phyloP scores from a whole-genome alignment of 2,797 vertebrate genomes.

The Poeciliopsis paucimaculata region DNA sequence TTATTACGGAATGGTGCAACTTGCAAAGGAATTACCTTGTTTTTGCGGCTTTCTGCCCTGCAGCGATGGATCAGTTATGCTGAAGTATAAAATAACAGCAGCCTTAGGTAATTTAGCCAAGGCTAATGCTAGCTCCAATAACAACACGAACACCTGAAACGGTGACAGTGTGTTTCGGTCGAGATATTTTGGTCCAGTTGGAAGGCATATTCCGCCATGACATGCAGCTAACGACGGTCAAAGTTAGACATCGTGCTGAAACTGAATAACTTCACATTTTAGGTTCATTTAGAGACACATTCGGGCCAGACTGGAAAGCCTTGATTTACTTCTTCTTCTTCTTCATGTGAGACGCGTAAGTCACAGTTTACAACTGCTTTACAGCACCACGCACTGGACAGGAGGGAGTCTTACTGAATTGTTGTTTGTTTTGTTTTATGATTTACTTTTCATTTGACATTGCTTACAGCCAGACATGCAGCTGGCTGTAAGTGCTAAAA shows the following conservation, averaged over 20 bases:
- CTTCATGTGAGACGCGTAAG: conserved; percentile 25
- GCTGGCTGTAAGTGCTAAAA: too few relatives aligned
- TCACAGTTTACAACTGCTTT: accelerated
- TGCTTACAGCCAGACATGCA: neutral
- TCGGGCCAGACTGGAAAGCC: conserved; percentile 28
- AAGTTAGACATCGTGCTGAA: neutral
- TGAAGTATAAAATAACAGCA: conserved; percentile 41
- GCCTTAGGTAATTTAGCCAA: conserved; percentile 46
- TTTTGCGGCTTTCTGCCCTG: conserved; percentile 41
- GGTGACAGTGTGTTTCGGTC: conserved; percentile 17
- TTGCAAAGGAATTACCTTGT: conserved; percentile 44
- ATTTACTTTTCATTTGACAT: neutral
- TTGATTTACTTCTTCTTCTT: conserved; percentile 37
- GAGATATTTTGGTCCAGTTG: conserved; percentile 1
- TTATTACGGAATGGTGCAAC: neutral
- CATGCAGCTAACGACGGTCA: neutral
- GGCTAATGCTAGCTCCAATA: conserved; percentile 64
- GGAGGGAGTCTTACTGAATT: neutral
- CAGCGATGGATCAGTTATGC: conserved; percentile 46
- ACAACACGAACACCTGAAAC: conserved; percentile 54
- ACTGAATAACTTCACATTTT: conserved; percentile 29
- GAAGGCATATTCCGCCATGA: conserved; percentile 45
- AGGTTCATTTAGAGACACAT: conserved; percentile 52
- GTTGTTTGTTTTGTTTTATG: neutral
- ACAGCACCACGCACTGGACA: conserved; percentile 35